A percentile compares a stretch with the other conserved stretches of the same genome.
phyloP scores from a whole-genome alignment of 2,888 invertebrate species.

The Nomada fucata region DNA sequence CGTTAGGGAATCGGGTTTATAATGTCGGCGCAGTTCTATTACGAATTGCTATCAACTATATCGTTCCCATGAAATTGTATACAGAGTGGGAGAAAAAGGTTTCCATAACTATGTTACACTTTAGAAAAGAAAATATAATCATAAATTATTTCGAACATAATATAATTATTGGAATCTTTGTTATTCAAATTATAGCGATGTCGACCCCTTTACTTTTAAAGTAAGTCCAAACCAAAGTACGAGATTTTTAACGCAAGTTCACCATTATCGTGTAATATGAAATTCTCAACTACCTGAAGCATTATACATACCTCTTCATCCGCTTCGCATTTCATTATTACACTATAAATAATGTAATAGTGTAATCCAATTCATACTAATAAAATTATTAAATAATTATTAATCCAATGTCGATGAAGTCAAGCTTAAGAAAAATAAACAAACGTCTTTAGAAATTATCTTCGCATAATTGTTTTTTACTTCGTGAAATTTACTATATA shows the following conservation, averaged over 20 bases:
- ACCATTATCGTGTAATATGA: slow-evolving; percentile 58
- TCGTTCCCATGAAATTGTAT: slow-evolving; percentile 56
- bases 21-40: slow-evolving; percentile 44
- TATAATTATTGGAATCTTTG: slow-evolving; percentile 58
- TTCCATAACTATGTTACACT: slow-evolving; percentile 59
- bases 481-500: neutral
- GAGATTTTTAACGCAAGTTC: slow-evolving; percentile 64
- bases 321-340: slow-evolving; percentile 74
- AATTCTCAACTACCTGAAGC: slow-evolving; percentile 63
- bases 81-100: slow-evolving; percentile 57
- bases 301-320: slow-evolving; percentile 70
- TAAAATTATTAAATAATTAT: slow-evolving; percentile 69
- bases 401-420: slow-evolving; percentile 69
- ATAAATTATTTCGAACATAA: slow-evolving; percentile 77
- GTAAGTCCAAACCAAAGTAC: slow-evolving; percentile 67
- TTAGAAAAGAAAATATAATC: slow-evolving; percentile 71
- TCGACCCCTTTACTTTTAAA: slow-evolving; percentile 56
- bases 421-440: slow-evolving; percentile 75
- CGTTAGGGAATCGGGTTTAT: slow-evolving; percentile 51
- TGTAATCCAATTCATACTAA: slow-evolving; percentile 74
- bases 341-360: slow-evolving; percentile 72
- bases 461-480: slow-evolving; percentile 39
- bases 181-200: slow-evolving; percentile 49
- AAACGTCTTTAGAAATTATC: slow-evolving; percentile 69
- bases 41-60: slow-evolving; percentile 46